phyloP scores from a whole-genome alignment of 2,888 invertebrate species.

The Rotaria magnacalcarata region DNA sequence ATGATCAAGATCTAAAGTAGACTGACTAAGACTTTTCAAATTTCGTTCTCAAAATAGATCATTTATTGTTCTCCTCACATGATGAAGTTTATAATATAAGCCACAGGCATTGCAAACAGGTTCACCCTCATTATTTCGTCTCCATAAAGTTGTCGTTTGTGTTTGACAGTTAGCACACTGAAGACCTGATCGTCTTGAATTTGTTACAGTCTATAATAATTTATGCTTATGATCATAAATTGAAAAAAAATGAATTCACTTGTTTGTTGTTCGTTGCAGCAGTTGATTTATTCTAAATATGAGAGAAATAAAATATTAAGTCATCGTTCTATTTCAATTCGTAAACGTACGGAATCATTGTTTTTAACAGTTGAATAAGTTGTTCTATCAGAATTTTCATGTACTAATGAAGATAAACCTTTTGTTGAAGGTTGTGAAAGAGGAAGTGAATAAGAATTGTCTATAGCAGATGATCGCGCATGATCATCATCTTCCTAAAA shows the following conservation, averaged over 20 bases:
- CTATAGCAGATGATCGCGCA: background rate
- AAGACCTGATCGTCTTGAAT: slow-evolving; percentile 63
- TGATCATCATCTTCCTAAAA: background rate
- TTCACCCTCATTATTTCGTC: slow-evolving; percentile 84
- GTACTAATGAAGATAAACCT: background rate
- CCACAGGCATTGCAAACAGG: slow-evolving; percentile 98
- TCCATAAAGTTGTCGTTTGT: slow-evolving; percentile 85
- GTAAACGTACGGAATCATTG: background rate
- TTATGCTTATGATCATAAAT: too few species aligned
- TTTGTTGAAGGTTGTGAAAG: background rate
- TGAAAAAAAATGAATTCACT: background rate
- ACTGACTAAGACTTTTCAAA: too few species aligned
- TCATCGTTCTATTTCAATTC: background rate
- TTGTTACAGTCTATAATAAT: slow-evolving; percentile 11
- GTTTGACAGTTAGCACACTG: slow-evolving; percentile 89
- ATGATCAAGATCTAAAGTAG: too few species aligned
- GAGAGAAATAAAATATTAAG: background rate
- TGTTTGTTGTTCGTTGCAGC: background rate
- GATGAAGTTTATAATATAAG: slow-evolving; percentile 88
- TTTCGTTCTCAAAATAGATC: too few species aligned
- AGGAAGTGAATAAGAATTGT: background rate
- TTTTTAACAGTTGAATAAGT: background rate
- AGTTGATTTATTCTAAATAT: background rate
- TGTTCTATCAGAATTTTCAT: background rate
- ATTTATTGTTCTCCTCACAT: slow-evolving; percentile 53